Evolutionary conservation across 2,888 invertebrate species (phyloP), one percentile per base, ranked within the genome.

Genomic region (Alsophila aescularia): DNA sequence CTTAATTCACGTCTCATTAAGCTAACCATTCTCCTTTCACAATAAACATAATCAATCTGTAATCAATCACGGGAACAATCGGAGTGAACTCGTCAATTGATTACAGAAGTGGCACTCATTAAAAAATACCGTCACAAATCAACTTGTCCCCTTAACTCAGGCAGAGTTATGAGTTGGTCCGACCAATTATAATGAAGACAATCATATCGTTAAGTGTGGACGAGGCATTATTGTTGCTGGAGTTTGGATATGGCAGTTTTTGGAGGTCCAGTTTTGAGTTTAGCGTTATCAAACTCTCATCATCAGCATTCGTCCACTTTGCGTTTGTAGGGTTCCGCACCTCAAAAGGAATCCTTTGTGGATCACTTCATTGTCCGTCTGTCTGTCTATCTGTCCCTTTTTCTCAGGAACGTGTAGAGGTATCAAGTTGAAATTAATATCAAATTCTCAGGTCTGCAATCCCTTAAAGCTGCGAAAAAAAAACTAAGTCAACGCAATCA

Each of bases 151-250:
- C 72, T 85, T 87, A 86, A 83, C 81, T 86, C 77, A 71, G 49
- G 45, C 66, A 67, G 72, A 83, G 78, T 82, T 86, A 87, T 87
- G 87, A 86, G 79, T 77, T 71, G 72, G 75, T 47, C 64, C 73
- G 73, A 73, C 85, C 89, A 87, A 88, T 89, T 90, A 89, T 85
- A 83, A 83, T 75, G 81, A 81, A 82, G 78, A 89, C 89, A 88
- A 88, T 89, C 86, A 89, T 87, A 82, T 83, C 87, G 85, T 89
- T 89, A 86, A 84, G 75, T 63, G 75, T 71, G 62, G 77, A 79
- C 73, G 66, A 48, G 78, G 74, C 58, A 69, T 58, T 67, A 18
- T 42, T 47, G 31, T 43, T 43, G 27, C 6, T 31, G 14, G 7
- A 15, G 3, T 13, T 3, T 45, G 52, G 52, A 44, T 52, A 18